Percentiles rank a stretch among this genome's conserved stretches.
Evolutionary conservation across 2,888 invertebrate genomes (phyloP).

Genomic region (Crioceris asparagi): DNA sequence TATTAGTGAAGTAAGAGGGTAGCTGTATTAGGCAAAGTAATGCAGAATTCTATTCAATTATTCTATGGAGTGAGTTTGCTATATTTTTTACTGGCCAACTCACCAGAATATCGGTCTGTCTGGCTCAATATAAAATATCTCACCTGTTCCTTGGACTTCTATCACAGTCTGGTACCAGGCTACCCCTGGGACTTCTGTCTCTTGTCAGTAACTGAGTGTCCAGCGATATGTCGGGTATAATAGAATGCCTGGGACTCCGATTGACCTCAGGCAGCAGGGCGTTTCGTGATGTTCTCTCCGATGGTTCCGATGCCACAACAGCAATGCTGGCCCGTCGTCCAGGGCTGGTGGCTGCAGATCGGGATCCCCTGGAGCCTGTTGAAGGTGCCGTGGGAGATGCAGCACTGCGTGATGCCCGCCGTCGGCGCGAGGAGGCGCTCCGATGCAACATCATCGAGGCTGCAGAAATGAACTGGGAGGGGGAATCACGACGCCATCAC

Average conservation of each 20-base stretch:
- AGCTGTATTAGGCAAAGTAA: no score
- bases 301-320: slow-evolving; percentile 19
- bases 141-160: slow-evolving; percentile 37
- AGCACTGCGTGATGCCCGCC: slow-evolving; percentile 55
- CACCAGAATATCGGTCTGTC: no score
- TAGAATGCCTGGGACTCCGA: slow-evolving; percentile 39
- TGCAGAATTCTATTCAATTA: no score
- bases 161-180: slow-evolving; percentile 45
- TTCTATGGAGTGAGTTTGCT: no score
- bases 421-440: slow-evolving; percentile 51
- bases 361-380: slow-evolving; percentile 48
- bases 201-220: slow-evolving; percentile 33
- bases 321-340: slow-evolving; percentile 36
- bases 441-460: slow-evolving; percentile 54
- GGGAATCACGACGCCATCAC: no score
- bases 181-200: slow-evolving; percentile 44
- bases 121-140: not conserved
- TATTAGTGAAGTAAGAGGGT: no score
- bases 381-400: slow-evolving; percentile 56
- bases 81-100: no score
- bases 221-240: slow-evolving; percentile 35
- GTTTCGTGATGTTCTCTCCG: slow-evolving; percentile 16
- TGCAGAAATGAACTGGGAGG: no score
- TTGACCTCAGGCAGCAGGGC: slow-evolving; percentile 35
- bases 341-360: slow-evolving; percentile 37